phyloP scores from a whole-genome alignment of 2,113 vertebrate species.

The Tragelaphus imberbis region DNA sequence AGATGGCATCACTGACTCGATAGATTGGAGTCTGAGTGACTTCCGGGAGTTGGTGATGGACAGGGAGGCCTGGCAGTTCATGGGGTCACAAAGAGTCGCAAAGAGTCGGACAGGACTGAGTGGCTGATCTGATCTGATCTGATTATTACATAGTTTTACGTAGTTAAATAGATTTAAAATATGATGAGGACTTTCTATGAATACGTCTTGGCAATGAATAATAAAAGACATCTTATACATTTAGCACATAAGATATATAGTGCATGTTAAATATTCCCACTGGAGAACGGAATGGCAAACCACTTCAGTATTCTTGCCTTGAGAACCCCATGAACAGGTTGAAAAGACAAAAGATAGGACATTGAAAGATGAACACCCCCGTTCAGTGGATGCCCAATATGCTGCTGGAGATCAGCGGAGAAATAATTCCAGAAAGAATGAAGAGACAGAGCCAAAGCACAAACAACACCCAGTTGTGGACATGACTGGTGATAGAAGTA shows the following conservation, averaged over 20 bases:
- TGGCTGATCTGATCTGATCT: no score
- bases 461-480: not conserved
- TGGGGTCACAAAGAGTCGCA: no score
- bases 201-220: not conserved
- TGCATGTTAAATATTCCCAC: not conserved
- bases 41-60: no score
- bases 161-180: not conserved
- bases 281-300: not conserved
- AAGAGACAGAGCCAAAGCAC: not conserved
- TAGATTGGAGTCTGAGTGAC: no score
- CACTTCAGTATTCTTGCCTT: not conserved
- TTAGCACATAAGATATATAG: not conserved
- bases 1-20: no score
- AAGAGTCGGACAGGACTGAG: no score
- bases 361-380: not conserved
- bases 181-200: not conserved
- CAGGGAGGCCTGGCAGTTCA: no score
- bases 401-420: not conserved
- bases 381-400: not conserved
- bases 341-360: not conserved
- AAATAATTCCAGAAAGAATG: not conserved
- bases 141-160: not conserved
- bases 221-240: not conserved
- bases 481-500: not conserved
- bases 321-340: not conserved